Evolutionary conservation across 2,113 vertebrate genomes (phyloP).

Genomic region (Tupaia chinensis): DNA sequence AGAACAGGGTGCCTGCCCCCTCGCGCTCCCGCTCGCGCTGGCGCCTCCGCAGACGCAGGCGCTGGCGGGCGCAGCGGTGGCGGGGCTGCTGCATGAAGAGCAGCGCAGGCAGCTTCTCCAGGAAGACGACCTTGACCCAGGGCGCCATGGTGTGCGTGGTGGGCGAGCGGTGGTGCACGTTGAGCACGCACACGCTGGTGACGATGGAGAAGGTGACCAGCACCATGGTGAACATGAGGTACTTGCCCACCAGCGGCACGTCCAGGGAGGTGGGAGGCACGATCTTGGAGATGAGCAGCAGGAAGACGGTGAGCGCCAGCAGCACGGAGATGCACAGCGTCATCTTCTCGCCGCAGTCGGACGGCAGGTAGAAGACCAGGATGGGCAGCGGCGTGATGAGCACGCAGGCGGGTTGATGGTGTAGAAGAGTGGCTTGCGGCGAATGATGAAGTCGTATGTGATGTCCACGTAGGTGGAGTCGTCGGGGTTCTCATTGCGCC

Average conservation of each 20-base stretch:
- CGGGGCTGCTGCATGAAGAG: slow-evolving; percentile 97
- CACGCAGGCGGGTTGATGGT: slow-evolving; percentile 98
- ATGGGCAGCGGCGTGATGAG: slow-evolving; percentile 97
- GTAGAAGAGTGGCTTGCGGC: slow-evolving; percentile 97
- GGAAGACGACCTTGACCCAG: slow-evolving; percentile 96
- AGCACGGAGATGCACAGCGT: slow-evolving; percentile 97
- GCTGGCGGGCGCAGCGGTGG: slow-evolving; percentile 94
- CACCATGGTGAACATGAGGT: slow-evolving; percentile 99
- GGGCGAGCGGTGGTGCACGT: slow-evolving; percentile 97
- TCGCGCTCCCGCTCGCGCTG: slow-evolving; percentile 85
- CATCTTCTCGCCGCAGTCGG: slow-evolving; percentile 98
- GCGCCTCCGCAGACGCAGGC: slow-evolving; percentile 90
- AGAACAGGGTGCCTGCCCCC: slow-evolving; percentile 25
- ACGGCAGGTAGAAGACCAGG: slow-evolving; percentile 97
- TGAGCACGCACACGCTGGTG: slow-evolving; percentile 97
- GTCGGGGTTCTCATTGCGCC: slow-evolving; percentile 94
- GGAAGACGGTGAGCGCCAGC: slow-evolving; percentile 96
- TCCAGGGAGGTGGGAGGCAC: slow-evolving; percentile 97
- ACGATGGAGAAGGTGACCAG: slow-evolving; percentile 98
- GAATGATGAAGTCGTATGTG: slow-evolving; percentile 97
- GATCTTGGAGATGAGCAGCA: slow-evolving; percentile 98
- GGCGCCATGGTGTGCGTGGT: slow-evolving; percentile 98
- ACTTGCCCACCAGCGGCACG: slow-evolving; percentile 96
- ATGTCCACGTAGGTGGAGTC: slow-evolving; percentile 97
- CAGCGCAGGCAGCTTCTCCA: slow-evolving; percentile 93